phyloP scores from a whole-genome alignment of 2,113 vertebrate species.

The Apteryx owenii region DNA sequence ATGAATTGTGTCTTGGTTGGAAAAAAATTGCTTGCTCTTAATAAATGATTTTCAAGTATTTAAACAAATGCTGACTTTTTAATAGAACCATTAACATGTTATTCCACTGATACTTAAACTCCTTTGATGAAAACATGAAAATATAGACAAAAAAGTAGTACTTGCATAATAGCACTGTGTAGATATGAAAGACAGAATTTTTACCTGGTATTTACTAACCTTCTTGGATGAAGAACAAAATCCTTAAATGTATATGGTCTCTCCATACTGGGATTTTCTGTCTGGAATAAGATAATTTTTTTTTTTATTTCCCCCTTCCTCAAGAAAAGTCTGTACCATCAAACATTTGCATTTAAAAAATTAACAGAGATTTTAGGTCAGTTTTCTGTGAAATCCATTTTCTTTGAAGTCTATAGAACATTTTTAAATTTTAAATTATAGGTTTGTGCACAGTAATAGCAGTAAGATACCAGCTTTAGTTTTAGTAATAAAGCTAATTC shows the following conservation, averaged over 20 bases:
- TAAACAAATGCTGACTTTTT: background rate
- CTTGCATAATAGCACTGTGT: background rate
- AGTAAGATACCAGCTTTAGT: background rate
- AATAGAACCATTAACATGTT: background rate
- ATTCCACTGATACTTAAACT: background rate
- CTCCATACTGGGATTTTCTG: slow-evolving; percentile 92
- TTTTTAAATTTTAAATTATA: background rate
- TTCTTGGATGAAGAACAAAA: slow-evolving; percentile 97
- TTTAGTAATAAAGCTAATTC: background rate
- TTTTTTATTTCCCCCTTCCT: background rate
- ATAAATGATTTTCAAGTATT: background rate
- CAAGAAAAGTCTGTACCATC: slow-evolving; percentile 22
- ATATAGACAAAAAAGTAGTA: background rate
- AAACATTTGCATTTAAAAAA: slow-evolving; percentile 15
- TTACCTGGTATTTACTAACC: slow-evolving; percentile 78
- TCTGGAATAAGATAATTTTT: slow-evolving; percentile 83
- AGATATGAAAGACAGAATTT: background rate
- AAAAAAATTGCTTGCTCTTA: background rate
- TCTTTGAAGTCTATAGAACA: background rate
- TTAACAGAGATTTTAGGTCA: background rate
- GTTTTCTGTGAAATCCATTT: background rate
- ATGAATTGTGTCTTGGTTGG: background rate
- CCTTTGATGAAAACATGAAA: background rate
- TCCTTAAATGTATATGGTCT: slow-evolving; percentile 98
- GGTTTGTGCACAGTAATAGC: background rate